Base-by-base conservation (phyloP, 2,888 invertebrate genomes). In the Heliconius ismenius region DNA sequence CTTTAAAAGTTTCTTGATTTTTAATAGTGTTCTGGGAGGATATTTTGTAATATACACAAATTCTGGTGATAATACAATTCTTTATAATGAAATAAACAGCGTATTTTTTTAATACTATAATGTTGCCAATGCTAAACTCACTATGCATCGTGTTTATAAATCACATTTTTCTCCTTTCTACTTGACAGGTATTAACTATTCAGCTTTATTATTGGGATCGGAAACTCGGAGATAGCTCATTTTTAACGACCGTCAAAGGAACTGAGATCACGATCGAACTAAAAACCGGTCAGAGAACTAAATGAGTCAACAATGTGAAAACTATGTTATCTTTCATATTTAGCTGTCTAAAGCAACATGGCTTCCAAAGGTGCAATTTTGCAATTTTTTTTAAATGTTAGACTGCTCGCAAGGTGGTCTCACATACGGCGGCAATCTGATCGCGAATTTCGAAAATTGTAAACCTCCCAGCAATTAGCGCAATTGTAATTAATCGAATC, bases 241-340 rank as follows among this genome's bases (percentile, higher is more conserved):
- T 77, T 81, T 80, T 82, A 81, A 82, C 81, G 81, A 81, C 78
- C 80, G 79, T 81, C 81, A 79, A 79, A 80, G 78, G 75, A 76
- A 68, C 78, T 75, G 63, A 75, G 79, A 81, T 82, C 83, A 82
- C 82, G 81, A 83, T 84, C 81, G 75, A 79, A 70, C 74, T 63
- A 78, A 77, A 76, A 79, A 81, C 79, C 81, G 81, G 80, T 81
- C 81, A 74, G 78, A 79, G 81, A 74, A 76, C 79, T 80, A 81
- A 83, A 81, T 81, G 83, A 82, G 78, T 81, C 77, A 80, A 82
- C 82, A 80, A 79, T 81, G 81, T 80, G 78, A 78, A 79, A 78
- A 80, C 90, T 89, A 91, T 91, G 90, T 90, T 90, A 87, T 88
- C 88, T 86, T 86, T 90, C 90, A 91, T 92, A 70, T 70, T 70